Conservation (phyloP, 1,140 invertebrate species). For the Lucilia cuprina region DNA sequence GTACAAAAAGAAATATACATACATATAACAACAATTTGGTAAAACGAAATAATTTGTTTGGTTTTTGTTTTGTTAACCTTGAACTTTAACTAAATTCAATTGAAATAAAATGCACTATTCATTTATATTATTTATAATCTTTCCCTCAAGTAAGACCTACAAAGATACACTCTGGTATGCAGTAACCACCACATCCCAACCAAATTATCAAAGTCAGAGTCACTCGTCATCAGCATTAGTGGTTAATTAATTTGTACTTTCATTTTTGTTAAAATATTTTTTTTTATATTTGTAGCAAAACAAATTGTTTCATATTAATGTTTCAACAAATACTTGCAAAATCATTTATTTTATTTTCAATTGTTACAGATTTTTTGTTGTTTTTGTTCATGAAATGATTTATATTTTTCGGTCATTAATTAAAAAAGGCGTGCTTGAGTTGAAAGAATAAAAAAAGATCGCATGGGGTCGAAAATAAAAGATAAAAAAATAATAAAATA, state of each 20-base stretch:
- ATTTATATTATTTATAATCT: background rate
- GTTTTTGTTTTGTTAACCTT: background rate
- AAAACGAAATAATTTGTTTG: background rate
- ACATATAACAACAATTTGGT: background rate
- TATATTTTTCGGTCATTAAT: constrained; percentile 6
- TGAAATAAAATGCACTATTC: background rate
- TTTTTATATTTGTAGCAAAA: background rate
- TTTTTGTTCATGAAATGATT: background rate
- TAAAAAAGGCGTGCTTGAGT: constrained; percentile 7
- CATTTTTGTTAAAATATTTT: background rate
- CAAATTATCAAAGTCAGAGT: no score
- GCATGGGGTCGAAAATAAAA: background rate
- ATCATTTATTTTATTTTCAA: background rate
- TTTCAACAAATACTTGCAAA: background rate
- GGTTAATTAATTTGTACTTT: background rate
- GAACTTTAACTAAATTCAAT: background rate
- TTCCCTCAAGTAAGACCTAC: background rate
- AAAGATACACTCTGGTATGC: background rate
- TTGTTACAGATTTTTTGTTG: background rate
- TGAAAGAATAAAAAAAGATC: constrained; percentile 7
- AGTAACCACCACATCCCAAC: background rate
- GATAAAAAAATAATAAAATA: no score
- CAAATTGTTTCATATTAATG: background rate
- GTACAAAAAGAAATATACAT: background rate
- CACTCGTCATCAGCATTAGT: no score